These are phyloP conservation scores for Pegoplata infirma DNA, from an alignment of 2,888 invertebrate species.

Conservation along the genomic window DNA sequence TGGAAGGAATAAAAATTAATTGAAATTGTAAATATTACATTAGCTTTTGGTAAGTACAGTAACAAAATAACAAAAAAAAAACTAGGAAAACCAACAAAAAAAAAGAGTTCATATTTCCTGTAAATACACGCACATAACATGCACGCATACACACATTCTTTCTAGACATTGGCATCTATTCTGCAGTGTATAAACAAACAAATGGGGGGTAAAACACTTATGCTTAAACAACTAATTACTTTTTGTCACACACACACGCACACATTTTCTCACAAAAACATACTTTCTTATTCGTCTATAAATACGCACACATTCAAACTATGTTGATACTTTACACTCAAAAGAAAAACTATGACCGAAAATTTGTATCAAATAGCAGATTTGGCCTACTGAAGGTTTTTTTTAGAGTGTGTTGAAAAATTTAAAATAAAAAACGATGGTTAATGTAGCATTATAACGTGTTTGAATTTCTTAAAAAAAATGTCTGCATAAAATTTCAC, in stretches of 20 bases:
- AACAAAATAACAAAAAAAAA: background rate
- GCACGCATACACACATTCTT: background rate
- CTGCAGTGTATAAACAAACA: background rate
- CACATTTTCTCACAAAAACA: background rate
- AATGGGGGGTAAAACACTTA: background rate
- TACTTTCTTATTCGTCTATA: background rate
- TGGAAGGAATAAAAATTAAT: slow-evolving; percentile 40
- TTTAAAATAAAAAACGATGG: no score
- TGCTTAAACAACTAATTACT: slow-evolving; percentile 33
- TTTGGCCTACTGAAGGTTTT: no score
- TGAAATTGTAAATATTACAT: slow-evolving; percentile 42
- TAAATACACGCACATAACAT: slow-evolving; percentile 6
- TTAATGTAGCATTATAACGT: no score
- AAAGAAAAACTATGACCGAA: no score
- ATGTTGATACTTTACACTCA: background rate
- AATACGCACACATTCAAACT: background rate
- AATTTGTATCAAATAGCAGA: no score
- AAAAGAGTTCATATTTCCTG: slow-evolving; percentile 30
- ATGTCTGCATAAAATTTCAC: no score
- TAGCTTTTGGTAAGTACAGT: slow-evolving; percentile 15
- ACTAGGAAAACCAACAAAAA: background rate
- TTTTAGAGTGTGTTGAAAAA: no score
- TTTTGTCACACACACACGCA: background rate
- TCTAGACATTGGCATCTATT: no score
- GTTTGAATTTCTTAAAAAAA: no score